Percentiles rank a stretch among this genome's conserved stretches.
phyloP scores from a whole-genome alignment of 2,888 invertebrate species.

The Cancer borealis region DNA sequence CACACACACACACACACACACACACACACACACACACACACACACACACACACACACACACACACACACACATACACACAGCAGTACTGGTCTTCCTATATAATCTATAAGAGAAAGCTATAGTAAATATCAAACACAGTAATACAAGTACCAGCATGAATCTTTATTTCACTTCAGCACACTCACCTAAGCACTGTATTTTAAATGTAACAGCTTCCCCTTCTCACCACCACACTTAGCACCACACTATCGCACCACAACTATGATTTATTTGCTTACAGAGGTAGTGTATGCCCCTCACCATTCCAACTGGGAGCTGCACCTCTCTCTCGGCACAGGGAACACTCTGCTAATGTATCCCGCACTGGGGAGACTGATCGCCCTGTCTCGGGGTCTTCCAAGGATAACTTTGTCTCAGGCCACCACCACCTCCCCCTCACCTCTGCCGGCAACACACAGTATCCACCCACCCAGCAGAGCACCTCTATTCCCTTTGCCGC shows the following conservation, averaged over 20 bases:
- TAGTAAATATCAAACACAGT: not conserved
- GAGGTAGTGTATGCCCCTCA: slow-evolving; percentile 58
- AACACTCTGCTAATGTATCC: slow-evolving; percentile 11
- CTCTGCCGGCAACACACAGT: slow-evolving; percentile 23
- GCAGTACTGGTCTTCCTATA: not conserved
- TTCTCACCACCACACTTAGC: not conserved
- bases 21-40: too few relatives aligned
- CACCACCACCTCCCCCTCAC: slow-evolving; percentile 42
- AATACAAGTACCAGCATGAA: not conserved
- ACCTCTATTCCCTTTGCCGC: slow-evolving; percentile 62
- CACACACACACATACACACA: not conserved
- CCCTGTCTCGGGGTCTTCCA: not conserved
- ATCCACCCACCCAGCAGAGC: slow-evolving; percentile 59
- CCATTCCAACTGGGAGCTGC: slow-evolving; percentile 62
- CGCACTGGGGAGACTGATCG: slow-evolving; percentile 41
- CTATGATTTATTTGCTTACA: not conserved
- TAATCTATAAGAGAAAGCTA: not conserved
- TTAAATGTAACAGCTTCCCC: not conserved
- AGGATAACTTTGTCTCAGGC: slow-evolving; percentile 14
- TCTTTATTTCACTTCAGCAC: not conserved
- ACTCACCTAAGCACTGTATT: not conserved
- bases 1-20: too few relatives aligned
- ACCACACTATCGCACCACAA: not conserved
- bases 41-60: too few relatives aligned
- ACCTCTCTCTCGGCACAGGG: slow-evolving; percentile 36